A percentile compares a stretch with the other conserved stretches of the same genome.
Evolutionary conservation across 2,113 vertebrate species (phyloP).

Genomic region (Poecilia latipinna): DNA sequence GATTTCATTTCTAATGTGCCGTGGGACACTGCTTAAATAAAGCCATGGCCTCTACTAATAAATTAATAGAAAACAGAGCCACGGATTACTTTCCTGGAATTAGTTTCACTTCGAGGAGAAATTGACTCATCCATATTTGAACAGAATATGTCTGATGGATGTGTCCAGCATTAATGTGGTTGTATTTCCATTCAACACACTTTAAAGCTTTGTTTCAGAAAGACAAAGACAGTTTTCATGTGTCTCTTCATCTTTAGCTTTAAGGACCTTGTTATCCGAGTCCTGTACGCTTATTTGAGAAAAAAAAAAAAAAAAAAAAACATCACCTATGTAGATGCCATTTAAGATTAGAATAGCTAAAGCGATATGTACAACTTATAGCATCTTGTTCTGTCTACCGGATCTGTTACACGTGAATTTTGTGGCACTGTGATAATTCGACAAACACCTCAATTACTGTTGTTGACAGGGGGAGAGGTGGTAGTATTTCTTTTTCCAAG

Average conservation of each 20-base stretch:
- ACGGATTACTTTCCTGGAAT: conserved; percentile 50
- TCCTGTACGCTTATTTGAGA: conserved; percentile 20
- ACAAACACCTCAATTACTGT: conserved; percentile 69
- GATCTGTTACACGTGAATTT: conserved; percentile 51
- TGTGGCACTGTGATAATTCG: conserved; percentile 50
- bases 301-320: conserved; percentile 11
- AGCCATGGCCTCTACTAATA: conserved; percentile 24
- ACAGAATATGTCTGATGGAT: conserved; percentile 10
- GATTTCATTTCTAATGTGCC: conserved; percentile 33
- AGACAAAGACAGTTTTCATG: background rate
- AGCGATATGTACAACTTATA: conserved; percentile 37
- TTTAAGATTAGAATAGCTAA: conserved; percentile 31
- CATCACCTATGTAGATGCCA: background rate
- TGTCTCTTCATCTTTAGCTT: background rate
- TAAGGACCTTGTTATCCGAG: too few relatives aligned
- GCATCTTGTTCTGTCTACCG: conserved; percentile 36
- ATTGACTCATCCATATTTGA: conserved; percentile 29
- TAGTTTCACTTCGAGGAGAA: conserved; percentile 5
- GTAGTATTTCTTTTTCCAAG: conserved; percentile 74
- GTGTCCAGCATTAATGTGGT: conserved; percentile 1
- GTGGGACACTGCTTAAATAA: conserved; percentile 29
- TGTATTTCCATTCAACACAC: background rate
- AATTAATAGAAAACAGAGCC: conserved; percentile 46
- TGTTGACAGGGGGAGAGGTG: conserved; percentile 63
- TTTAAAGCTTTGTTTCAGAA: conserved; percentile 25